These are phyloP conservation scores for Drosophila funebris DNA, from an alignment of 1,140 invertebrate genomes.

Conservation along the genomic window DNA sequence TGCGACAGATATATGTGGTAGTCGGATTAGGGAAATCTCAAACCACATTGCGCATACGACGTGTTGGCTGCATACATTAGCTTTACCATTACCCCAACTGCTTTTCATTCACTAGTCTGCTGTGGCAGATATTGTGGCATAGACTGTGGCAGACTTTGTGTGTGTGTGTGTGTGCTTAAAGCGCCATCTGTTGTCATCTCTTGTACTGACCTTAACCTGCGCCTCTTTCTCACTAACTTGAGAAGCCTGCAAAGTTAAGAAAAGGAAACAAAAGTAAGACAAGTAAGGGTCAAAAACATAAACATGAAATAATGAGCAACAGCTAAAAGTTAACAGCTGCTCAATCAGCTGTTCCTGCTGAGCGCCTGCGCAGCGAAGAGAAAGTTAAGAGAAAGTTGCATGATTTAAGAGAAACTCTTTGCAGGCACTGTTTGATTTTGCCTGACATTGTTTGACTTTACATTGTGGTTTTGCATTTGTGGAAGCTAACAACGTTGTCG, in stretches of 20 bases:
- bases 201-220: constrained; percentile 71
- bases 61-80: constrained; percentile 64
- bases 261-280: constrained; percentile 13
- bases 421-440: constrained; percentile 42
- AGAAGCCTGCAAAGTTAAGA: constrained; percentile 1
- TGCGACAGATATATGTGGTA: background rate
- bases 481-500: constrained; percentile 33
- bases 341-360: constrained; percentile 4
- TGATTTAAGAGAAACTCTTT: constrained; percentile 38
- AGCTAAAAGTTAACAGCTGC: constrained; percentile 61
- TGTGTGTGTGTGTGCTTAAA: background rate
- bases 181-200: constrained; percentile 71
- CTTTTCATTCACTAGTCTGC: constrained; percentile 15
- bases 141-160: background rate
- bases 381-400: constrained; percentile 23
- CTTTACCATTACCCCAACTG: constrained; percentile 58
- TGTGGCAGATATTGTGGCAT: constrained; percentile 12
- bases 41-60: constrained; percentile 53
- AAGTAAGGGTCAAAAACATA: constrained; percentile 50
- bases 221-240: too few relatives aligned
- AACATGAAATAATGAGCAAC: constrained; percentile 43
- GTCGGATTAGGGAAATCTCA: constrained; percentile 11
- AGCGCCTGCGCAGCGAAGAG: constrained; percentile 56
- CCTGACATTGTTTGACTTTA: constrained; percentile 47
- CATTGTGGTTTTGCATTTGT: constrained; percentile 25